Evolutionary conservation across 2,888 invertebrate genomes (phyloP).

Genomic region (Andrena chrysosceles): DNA sequence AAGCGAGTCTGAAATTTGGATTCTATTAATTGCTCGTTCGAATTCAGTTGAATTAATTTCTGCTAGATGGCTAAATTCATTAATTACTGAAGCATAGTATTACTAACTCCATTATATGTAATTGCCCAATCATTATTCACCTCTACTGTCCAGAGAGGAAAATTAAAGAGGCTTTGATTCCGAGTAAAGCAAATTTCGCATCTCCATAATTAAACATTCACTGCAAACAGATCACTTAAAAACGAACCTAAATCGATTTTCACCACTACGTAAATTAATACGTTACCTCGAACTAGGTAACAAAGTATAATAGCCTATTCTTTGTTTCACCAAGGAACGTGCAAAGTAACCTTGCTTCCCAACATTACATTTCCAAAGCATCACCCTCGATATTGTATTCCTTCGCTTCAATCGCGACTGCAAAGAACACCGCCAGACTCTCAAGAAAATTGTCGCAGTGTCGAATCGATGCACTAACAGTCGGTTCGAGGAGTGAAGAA

Average conservation of each 20-base stretch:
- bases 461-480: background rate
- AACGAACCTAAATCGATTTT: too few relatives aligned
- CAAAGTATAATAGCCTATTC: too few relatives aligned
- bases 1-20: too few relatives aligned
- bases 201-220: background rate
- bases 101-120: background rate
- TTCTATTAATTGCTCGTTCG: too few relatives aligned
- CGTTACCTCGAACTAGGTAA: too few relatives aligned
- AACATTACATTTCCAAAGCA: too few relatives aligned
- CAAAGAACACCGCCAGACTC: background rate
- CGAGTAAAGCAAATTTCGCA: background rate
- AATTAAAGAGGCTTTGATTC: background rate
- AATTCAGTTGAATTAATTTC: background rate
- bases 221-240: too few relatives aligned
- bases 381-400: background rate
- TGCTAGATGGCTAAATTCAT: background rate
- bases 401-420: background rate
- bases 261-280: too few relatives aligned
- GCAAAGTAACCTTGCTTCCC: too few relatives aligned
- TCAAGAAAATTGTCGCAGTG: background rate
- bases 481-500: background rate
- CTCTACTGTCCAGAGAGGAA: background rate
- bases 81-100: background rate
- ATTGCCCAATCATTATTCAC: background rate
- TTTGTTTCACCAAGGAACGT: too few relatives aligned